phyloP scores from a whole-genome alignment of 2,888 invertebrate species.

The Scaptomyza reducta region DNA sequence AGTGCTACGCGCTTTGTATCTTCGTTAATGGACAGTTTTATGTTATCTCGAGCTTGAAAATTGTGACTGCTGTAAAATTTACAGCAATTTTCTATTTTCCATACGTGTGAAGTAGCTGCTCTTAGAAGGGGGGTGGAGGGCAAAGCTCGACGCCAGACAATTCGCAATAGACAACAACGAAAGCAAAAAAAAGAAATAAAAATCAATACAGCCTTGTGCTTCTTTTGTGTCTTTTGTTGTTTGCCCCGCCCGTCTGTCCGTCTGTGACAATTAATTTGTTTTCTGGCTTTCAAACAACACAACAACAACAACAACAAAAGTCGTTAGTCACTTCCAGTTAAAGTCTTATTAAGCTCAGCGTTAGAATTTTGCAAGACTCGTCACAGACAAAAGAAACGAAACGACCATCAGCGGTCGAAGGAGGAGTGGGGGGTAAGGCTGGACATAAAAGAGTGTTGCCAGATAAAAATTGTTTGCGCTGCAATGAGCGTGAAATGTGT shows the following conservation, averaged over 20 bases:
- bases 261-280: conserved; percentile 73
- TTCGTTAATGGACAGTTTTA: conserved; percentile 54
- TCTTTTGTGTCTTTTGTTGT: conserved; percentile 47
- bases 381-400: conserved; percentile 25
- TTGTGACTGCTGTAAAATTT: conserved; percentile 23
- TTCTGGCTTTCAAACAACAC: conserved; percentile 34
- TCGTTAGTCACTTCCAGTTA: conserved; percentile 77
- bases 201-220: conserved; percentile 69
- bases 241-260: conserved; percentile 49
- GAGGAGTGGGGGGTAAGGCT: conserved; percentile 19
- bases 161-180: conserved; percentile 5
- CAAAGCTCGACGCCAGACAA: conserved; percentile 9
- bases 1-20: conserved; percentile 60
- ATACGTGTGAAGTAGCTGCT: conserved; percentile 15
- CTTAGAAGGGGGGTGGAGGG: neutral
- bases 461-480: neutral
- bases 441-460: conserved; percentile 11
- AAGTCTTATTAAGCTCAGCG: conserved; percentile 73
- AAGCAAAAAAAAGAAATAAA: conserved; percentile 26
- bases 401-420: neutral
- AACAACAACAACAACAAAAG: conserved; percentile 37
- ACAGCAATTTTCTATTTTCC: conserved; percentile 43
- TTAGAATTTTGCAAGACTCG: conserved; percentile 66
- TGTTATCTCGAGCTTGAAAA: conserved; percentile 72
- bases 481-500: conserved; percentile 12